Base-by-base conservation (phyloP, 2,113 vertebrate species). In the Paramisgurnus dabryanus region DNA sequence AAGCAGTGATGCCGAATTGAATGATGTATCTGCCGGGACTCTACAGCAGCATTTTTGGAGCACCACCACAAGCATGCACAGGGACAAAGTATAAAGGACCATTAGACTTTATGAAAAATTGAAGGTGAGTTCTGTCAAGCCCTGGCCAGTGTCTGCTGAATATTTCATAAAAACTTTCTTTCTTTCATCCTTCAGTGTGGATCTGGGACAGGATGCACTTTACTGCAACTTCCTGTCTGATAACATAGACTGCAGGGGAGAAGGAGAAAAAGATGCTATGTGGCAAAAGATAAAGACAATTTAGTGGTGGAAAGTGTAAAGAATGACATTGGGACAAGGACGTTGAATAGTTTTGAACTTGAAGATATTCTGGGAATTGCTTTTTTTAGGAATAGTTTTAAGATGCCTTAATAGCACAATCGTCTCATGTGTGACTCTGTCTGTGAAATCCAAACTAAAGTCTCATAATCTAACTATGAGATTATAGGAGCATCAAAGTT, bases 161-260 rank as follows among this genome's bases (percentile, higher is more conserved):
- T 84, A 81, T 81, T 84, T 84, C 11, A 84, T 80, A 66, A 77
- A 80, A 78, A 61, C 61, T 79, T 57, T n/a, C 18, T 57, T 80
- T 49, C 43, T n/a, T 68, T 80, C 55, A 63, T 63, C 40, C 66
- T 80, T 80, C 34, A 3, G 57, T 58, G 18, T 70, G 66, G 47
- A 79, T 80, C 47, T 83, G 55, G 77, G 66, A 75, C 82, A 80
- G 64, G 39, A 58, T 76, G 77, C 3, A 65, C 64, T 27, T 66
- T 17, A 60, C 27, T 76, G 66, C 45, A n/a, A 55, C 40, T 75
- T 63, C 49, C 76, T 75, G 13, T 49, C n/a, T 68, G 34, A 66
- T 74, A 43, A 74, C 15, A 47, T 18, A 45, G 9, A 43, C 8
- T 41, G 49, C 39, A 1, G 10, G 67, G 39, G 49, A 57, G 68